Evolutionary conservation across 2,888 invertebrate genomes (phyloP).

Genomic region (Linyphia triangularis): DNA sequence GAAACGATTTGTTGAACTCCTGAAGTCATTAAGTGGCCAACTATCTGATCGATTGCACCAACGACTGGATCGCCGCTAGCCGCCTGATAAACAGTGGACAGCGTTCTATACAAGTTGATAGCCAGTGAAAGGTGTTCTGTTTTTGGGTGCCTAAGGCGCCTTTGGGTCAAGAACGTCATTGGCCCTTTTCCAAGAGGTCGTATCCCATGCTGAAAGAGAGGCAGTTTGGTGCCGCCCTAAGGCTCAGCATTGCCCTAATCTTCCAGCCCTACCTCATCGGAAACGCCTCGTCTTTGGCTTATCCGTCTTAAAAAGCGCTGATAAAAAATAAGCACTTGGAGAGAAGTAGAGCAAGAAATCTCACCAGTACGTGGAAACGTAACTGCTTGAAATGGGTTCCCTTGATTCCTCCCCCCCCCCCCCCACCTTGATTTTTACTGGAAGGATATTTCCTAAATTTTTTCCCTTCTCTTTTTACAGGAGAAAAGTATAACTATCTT

Average conservation of each 20-base stretch:
- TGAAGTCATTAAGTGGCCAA: constrained; percentile 63
- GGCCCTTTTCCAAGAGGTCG: constrained; percentile 69
- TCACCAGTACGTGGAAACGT: constrained; percentile 21
- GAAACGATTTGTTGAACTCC: constrained; percentile 63
- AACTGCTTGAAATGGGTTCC: constrained; percentile 62
- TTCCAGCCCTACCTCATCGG: constrained; percentile 50
- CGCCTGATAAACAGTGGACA: constrained; percentile 59
- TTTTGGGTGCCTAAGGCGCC: constrained; percentile 43
- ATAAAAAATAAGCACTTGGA: constrained; percentile 37
- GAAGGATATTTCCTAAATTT: constrained; percentile 53
- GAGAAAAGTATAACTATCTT: constrained; percentile 33
- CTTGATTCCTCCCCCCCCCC: constrained; percentile 22
- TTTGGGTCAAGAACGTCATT: constrained; percentile 68
- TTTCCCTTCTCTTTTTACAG: constrained; percentile 7
- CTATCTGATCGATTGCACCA: constrained; percentile 47
- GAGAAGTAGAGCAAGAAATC: constrained; percentile 26
- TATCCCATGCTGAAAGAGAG: constrained; percentile 53
- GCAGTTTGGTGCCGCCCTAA: constrained; percentile 59
- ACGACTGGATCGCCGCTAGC: constrained; percentile 47
- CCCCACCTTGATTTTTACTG: constrained; percentile 65
- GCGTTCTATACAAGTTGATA: constrained; percentile 5
- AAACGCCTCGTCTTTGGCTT: constrained; percentile 59
- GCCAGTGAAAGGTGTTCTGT: constrained; percentile 40
- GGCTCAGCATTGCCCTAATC: constrained; percentile 56
- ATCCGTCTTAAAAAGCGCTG: constrained; percentile 54